Conservation (phyloP, 2,888 invertebrate species). For the Epistrophe grossulariae region DNA sequence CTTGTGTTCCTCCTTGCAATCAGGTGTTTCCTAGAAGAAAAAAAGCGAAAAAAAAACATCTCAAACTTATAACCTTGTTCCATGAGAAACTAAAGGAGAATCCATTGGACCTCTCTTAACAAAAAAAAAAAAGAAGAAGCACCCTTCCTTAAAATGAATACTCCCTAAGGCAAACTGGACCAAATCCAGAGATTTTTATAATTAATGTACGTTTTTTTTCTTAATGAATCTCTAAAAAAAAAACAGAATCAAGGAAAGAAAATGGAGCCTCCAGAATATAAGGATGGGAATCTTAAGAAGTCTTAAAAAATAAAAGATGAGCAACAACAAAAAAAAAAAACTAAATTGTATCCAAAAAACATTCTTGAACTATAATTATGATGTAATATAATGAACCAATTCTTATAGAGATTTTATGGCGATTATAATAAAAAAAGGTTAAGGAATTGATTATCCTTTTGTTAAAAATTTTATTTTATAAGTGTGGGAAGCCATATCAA, state of each 20-base stretch:
- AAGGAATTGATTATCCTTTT: constrained; percentile 59
- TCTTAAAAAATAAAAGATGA: neutral
- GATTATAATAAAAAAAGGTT: constrained; percentile 59
- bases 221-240: constrained; percentile 46
- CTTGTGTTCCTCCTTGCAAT: constrained; percentile 58
- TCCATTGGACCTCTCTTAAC: neutral
- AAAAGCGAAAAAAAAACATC: neutral
- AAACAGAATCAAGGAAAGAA: neutral
- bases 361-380: constrained; percentile 56
- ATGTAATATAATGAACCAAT: constrained; percentile 57
- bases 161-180: constrained; percentile 37
- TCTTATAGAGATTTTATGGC: constrained; percentile 7
- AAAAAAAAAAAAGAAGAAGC: constrained; percentile 7
- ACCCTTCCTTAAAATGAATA: constrained; percentile 18
- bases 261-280: constrained; percentile 42
- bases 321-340: neutral
- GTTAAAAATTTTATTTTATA: neutral
- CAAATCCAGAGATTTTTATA: constrained; percentile 64
- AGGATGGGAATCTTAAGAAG: constrained; percentile 51
- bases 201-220: constrained; percentile 57
- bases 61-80: constrained; percentile 30
- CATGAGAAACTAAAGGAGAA: constrained; percentile 33
- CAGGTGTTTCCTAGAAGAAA: constrained; percentile 71
- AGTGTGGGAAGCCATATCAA: constrained; percentile 68
- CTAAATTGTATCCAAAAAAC: constrained; percentile 48